phyloP scores from a whole-genome alignment of 2,888 invertebrate species.

The Metacarcinus magister region DNA sequence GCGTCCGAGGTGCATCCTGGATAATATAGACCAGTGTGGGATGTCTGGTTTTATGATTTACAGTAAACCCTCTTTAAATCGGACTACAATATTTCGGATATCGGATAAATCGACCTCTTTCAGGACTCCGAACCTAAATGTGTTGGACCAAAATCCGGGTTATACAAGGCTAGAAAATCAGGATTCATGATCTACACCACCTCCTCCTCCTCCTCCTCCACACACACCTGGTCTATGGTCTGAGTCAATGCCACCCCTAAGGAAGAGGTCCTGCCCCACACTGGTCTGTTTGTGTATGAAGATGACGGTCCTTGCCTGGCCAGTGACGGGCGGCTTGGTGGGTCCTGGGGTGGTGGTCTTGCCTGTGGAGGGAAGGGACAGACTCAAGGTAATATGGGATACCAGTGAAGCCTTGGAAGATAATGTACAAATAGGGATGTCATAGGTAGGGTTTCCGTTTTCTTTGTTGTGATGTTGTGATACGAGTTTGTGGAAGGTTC shows the following conservation, averaged over 20 bases:
- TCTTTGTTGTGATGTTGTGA: not conserved
- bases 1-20: constrained; percentile 75
- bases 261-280: constrained; percentile 85
- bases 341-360: constrained; percentile 80
- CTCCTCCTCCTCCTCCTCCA: no score
- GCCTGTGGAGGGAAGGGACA: constrained; percentile 34
- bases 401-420: not conserved
- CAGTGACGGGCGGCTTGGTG: constrained; percentile 78
- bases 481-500: not conserved
- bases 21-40: not conserved
- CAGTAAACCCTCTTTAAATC: no score
- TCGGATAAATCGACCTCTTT: no score
- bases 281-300: constrained; percentile 84
- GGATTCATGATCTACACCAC: no score
- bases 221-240: constrained; percentile 82
- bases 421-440: not conserved
- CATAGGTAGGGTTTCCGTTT: no score
- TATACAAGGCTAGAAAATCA: no score
- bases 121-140: no score
- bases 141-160: no score
- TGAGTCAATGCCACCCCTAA: constrained; percentile 84
- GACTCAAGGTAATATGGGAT: not conserved
- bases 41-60: no score
- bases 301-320: constrained; percentile 84
- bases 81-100: no score